Conservation (phyloP, 2,113 vertebrate species). For the Chaenogobius annularis region DNA sequence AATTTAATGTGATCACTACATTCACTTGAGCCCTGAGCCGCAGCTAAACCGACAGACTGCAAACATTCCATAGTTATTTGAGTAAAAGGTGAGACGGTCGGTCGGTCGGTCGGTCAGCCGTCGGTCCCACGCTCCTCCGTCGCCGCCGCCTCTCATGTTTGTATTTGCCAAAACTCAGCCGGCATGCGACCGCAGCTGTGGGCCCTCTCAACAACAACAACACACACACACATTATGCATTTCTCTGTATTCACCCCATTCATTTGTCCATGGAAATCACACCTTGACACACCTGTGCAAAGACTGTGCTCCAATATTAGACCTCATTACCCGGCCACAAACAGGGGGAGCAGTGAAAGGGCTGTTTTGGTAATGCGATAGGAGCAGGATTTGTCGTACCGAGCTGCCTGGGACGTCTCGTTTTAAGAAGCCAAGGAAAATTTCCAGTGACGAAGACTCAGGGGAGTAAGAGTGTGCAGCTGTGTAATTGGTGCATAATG, state of each 20-base stretch:
- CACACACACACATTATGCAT: not conserved
- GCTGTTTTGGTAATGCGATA: conserved; percentile 2
- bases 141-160: not conserved
- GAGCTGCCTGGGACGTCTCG: not conserved
- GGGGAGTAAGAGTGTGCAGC: too few species aligned
- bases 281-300: conserved; percentile 26
- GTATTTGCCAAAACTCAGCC: not conserved
- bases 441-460: not conserved
- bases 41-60: not conserved
- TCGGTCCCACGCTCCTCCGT: not conserved
- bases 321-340: conserved; percentile 12
- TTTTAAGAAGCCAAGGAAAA: not conserved
- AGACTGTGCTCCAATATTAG: conserved; percentile 16
- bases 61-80: not conserved
- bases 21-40: not conserved
- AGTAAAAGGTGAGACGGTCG: not conserved
- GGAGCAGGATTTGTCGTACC: not conserved
- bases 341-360: not conserved
- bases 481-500: too few species aligned
- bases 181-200: not conserved
- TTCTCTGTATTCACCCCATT: not conserved
- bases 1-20: too few species aligned
- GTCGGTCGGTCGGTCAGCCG: too few species aligned
- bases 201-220: not conserved
- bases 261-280: conserved; percentile 4